Conservation (phyloP, 2,888 invertebrate species). For the Platerodrilus igneus region DNA sequence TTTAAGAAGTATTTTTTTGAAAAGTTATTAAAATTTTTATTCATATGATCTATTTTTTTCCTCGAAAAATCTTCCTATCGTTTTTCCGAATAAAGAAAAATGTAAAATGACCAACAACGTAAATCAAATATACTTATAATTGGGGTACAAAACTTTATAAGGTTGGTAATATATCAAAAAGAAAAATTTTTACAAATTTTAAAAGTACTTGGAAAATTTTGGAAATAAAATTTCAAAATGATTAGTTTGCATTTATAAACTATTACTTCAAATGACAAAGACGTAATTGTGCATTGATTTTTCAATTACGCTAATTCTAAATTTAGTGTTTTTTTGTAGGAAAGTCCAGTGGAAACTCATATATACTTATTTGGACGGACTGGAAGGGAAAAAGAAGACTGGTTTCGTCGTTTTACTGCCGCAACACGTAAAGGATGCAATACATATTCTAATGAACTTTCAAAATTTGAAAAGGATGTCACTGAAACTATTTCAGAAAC, state of each 20-base stretch:
- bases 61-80: too few species aligned
- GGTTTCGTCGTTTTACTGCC: constrained; percentile 55
- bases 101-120: too few species aligned
- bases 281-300: too few species aligned
- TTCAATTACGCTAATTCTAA: constrained; percentile 5
- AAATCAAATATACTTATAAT: too few species aligned
- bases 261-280: too few species aligned
- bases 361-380: constrained; percentile 64
- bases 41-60: too few species aligned
- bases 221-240: background rate
- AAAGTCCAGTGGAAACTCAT: constrained; percentile 32
- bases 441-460: constrained; percentile 5
- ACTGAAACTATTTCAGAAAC: constrained; percentile 5
- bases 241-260: background rate
- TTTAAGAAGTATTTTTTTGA: too few species aligned
- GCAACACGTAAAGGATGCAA: constrained; percentile 35
- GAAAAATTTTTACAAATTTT: too few species aligned
- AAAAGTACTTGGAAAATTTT: background rate
- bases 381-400: constrained; percentile 87
- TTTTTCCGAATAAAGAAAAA: too few species aligned
- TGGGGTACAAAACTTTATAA: too few species aligned
- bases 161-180: too few species aligned
- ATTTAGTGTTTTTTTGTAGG: constrained; percentile 23
- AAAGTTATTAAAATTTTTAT: too few species aligned
- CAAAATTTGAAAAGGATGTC: background rate